Conservation (phyloP, 1,140 invertebrate species). For the Drosophila kanapiae region DNA sequence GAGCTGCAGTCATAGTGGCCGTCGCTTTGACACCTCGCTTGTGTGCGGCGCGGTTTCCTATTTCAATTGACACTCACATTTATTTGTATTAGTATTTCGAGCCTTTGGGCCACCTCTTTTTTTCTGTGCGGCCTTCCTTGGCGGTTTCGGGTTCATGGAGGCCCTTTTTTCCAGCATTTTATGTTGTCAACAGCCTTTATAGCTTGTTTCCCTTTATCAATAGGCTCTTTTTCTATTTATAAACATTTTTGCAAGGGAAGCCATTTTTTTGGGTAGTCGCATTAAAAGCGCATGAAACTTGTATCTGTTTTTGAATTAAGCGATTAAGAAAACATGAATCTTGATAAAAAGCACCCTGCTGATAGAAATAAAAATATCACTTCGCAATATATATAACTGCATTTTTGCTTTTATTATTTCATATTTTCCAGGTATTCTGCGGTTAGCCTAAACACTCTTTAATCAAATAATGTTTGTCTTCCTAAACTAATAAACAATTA, state of each 20-base stretch:
- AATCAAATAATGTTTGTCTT: too few relatives aligned
- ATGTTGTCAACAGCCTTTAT: neutral
- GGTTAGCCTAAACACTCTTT: too few relatives aligned
- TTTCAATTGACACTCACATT: constrained; percentile 78
- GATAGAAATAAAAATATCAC: too few relatives aligned
- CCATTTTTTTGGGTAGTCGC: too few relatives aligned
- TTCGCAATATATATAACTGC: too few relatives aligned
- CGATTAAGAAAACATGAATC: too few relatives aligned
- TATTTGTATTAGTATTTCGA: constrained; percentile 58
- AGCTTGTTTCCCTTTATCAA: constrained; percentile 29
- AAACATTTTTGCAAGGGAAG: neutral
- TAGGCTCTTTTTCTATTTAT: constrained; percentile 5
- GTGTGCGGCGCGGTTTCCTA: constrained; percentile 78
- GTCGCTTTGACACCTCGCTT: constrained; percentile 79
- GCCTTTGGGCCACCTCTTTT: constrained; percentile 29
- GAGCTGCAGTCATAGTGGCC: constrained; percentile 19
- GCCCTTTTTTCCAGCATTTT: constrained; percentile 11
- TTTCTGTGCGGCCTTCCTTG: constrained; percentile 38
- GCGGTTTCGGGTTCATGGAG: constrained; percentile 32
- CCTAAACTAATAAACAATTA: too few relatives aligned
- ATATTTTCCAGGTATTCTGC: too few relatives aligned
- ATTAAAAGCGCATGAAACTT: too few relatives aligned
- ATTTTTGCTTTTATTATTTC: too few relatives aligned
- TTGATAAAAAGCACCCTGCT: too few relatives aligned
- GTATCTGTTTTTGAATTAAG: too few relatives aligned